A percentile compares a stretch with the other conserved stretches of the same genome.
phyloP scores from a whole-genome alignment of 2,888 invertebrate species.

The Thysanoteuthis rhombus region DNA sequence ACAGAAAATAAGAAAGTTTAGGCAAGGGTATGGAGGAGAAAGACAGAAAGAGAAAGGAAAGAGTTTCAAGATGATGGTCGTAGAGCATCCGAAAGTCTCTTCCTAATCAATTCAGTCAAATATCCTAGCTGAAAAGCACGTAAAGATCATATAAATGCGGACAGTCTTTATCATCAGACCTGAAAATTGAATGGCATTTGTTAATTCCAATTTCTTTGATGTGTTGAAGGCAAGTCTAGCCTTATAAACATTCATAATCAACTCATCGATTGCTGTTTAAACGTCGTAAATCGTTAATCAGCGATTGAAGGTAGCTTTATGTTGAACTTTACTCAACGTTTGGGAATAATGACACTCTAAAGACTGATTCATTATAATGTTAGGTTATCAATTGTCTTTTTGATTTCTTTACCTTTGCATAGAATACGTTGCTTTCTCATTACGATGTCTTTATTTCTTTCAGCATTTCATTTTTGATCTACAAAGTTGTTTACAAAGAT shows the following conservation, averaged over 20 bases:
- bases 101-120: neutral
- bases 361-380: neutral
- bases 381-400: too few species aligned
- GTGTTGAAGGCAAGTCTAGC: neutral
- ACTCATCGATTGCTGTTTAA: neutral
- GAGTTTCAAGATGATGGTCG: neutral
- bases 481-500: too few species aligned
- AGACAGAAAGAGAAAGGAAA: neutral
- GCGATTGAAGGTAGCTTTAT: neutral
- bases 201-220: neutral
- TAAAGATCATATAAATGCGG: neutral
- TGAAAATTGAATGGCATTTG: neutral
- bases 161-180: neutral
- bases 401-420: too few species aligned
- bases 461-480: too few species aligned
- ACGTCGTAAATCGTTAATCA: neutral
- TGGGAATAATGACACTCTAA: neutral
- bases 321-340: neutral
- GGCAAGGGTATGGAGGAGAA: neutral
- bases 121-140: neutral
- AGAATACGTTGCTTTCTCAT: too few species aligned
- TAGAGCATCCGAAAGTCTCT: neutral
- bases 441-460: too few species aligned
- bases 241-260: neutral
- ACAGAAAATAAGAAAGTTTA: neutral